Conservation (phyloP, 2,797 vertebrate species). For the Pseudochirops cupreus region DNA sequence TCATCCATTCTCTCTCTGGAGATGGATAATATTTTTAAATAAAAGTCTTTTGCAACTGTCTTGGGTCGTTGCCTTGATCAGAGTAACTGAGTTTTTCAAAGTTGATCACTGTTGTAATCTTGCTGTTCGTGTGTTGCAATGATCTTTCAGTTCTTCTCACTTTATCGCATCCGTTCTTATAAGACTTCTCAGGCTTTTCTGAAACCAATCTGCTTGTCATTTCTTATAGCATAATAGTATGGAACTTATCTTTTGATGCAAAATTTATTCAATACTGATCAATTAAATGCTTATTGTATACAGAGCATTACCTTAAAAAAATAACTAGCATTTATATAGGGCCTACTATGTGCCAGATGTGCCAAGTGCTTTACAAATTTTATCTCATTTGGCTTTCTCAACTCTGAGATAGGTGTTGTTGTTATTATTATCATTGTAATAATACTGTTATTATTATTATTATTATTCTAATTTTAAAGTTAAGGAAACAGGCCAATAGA, state of each 20-base stretch:
- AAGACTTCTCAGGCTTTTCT: not conserved
- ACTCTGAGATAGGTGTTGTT: not conserved
- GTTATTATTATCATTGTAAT: not conserved
- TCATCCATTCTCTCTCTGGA: not conserved
- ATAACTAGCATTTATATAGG: not conserved
- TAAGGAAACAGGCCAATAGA: not conserved
- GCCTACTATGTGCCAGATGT: not conserved
- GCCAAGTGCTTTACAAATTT: not conserved
- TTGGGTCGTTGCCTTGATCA: not conserved
- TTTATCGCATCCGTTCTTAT: not conserved
- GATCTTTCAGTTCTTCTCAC: not conserved
- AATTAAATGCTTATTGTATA: not conserved
- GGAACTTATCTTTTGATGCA: not conserved
- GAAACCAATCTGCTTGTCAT: not conserved
- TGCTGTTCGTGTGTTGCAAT: not conserved
- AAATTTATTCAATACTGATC: not conserved
- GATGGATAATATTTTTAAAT: not conserved
- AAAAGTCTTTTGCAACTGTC: not conserved
- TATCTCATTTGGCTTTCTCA: not conserved
- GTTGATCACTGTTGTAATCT: not conserved
- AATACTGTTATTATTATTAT: too few relatives aligned
- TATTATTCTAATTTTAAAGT: not conserved
- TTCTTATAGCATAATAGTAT: not conserved
- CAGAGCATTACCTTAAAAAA: not conserved
- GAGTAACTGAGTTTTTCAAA: not conserved